Evolutionary conservation across 2,888 invertebrate genomes (phyloP), one percentile per base, ranked within the genome.

Genomic region (Pollenia labialis): DNA sequence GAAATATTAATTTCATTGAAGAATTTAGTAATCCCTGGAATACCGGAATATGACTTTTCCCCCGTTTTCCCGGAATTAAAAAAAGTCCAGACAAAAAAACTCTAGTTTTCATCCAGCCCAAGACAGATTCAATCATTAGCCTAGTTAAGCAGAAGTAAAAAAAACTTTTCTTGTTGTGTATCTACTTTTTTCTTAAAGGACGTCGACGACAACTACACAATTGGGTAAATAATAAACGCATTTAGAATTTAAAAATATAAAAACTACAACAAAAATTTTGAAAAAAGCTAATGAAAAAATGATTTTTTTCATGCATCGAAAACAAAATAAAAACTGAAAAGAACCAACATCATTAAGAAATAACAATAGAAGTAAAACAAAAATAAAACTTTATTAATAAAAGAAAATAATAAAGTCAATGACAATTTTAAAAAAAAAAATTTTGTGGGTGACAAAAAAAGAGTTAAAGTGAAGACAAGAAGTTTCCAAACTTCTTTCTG

Each of bases 111-210:
- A 6, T 50, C 74, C 23, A 18, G 66, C 18, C 52, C 48, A 58
- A 58, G 72, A 58, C 32, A 7, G 12, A 75, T 52, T 75, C 72
- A 82, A 83, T 86, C 86, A 86, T 83, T 83, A 86, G 83, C 83
- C 83, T 56, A 76, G 86, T 83, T 86, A 76, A 83, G 80, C 64
- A 80, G 64, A 16, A 69, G 62, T 60, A 76, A 71, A 52, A 50
- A 12, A 48, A 54, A 72, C 18, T 81, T 69, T 77, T 46, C 50
- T 44, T 68, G 2, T 81, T 81, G 50, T 64, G 72, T 77, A 58
- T 75, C 23, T 32, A 6, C 32, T 32, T 32, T 71, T 40, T 23
- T 56, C 18, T 56, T 10, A 9, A 14, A n/a, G 23, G 4, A 50
- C 23, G 42, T 52, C n/a, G 60, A 40, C 48, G 42, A 6, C 32